Evolutionary conservation across 2,113 vertebrate genomes (phyloP), one percentile per base, ranked within the genome.

Genomic region (Ammodytes dubius): DNA sequence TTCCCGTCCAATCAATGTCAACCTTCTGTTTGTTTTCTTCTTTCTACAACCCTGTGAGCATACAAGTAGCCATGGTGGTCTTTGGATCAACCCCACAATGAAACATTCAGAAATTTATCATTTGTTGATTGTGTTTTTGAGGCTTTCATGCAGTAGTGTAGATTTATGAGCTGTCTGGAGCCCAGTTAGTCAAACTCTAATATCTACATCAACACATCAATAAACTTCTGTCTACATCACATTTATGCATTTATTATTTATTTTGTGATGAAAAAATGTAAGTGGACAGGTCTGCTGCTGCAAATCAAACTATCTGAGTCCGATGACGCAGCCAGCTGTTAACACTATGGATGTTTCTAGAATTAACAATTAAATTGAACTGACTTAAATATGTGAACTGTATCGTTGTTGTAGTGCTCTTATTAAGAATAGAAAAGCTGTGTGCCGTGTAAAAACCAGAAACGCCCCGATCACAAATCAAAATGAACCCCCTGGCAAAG

Each of bases 221-320:
- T 54, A 12, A 42, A 49, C 37, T n/a, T 17, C 35, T 14, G 0
- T 39, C 5, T 9, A 54, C 37, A n/a, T 53, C 1, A 60, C 14
- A 35, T 63, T 17, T 27, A 45, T 37, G 37, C 19, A 42, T 19
- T 54, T 5, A 3, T 63, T 9, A 52, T 52, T 63, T 14, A 6
- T 52, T 1, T 0, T 15, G 40, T 65, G 14, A 4, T 7, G 42
- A 60, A 4, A 4, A 7, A 19, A 49, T 27, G 11, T 27, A 6
- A 10, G 27, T 27, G 27, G 27, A 2, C 27, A 27, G 27, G 27
- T 27, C 65, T 40, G 27, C 57, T 39, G 13, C 57, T 15, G 35
- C 7, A 37, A 7, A 50, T 73, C 45, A 63, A 53, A 74, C 47
- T 66, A 17, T 27, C 49, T 42, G 66, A 19, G 40, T 70, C 49